Evolutionary conservation across 2,888 invertebrate species (phyloP).

Genomic region (Drosophila neutralis): DNA sequence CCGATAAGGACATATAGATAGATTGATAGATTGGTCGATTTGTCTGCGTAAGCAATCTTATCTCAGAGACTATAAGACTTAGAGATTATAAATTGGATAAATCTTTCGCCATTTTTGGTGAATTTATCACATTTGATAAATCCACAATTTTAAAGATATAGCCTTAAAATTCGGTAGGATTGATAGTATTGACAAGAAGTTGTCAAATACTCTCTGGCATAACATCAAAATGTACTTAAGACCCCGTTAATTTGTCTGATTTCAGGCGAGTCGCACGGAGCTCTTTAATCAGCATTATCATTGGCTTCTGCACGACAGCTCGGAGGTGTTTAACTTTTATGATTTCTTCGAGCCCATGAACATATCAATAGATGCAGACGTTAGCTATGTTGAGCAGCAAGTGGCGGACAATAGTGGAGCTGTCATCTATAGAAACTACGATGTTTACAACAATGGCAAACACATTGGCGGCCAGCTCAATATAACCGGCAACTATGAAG

Average conservation of each 20-base stretch:
- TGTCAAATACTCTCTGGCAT: not conserved
- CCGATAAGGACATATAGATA: not conserved
- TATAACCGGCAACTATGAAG: constrained; percentile 73
- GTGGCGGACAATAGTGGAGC: not conserved
- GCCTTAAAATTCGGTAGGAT: too few relatives aligned
- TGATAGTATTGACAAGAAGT: not conserved
- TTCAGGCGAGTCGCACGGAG: constrained; percentile 68
- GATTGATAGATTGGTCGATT: not conserved
- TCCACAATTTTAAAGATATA: not conserved
- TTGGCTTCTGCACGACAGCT: constrained; percentile 77
- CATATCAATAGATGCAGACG: constrained; percentile 81
- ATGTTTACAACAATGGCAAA: constrained; percentile 83
- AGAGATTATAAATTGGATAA: too few relatives aligned
- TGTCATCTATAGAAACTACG: constrained; percentile 66
- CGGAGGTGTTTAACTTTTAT: constrained; percentile 46
- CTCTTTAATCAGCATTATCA: constrained; percentile 76
- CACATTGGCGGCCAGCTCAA: constrained; percentile 82
- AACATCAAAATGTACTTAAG: not conserved
- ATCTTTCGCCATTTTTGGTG: not conserved
- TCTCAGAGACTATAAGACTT: too few relatives aligned
- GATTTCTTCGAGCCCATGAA: constrained; percentile 66
- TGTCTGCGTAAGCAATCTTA: too few relatives aligned
- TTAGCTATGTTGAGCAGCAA: constrained; percentile 65
- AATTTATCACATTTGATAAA: not conserved
- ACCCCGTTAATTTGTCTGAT: not conserved